phyloP scores from a whole-genome alignment of 2,797 vertebrate genomes.

The Spinibarbus caldwelli region DNA sequence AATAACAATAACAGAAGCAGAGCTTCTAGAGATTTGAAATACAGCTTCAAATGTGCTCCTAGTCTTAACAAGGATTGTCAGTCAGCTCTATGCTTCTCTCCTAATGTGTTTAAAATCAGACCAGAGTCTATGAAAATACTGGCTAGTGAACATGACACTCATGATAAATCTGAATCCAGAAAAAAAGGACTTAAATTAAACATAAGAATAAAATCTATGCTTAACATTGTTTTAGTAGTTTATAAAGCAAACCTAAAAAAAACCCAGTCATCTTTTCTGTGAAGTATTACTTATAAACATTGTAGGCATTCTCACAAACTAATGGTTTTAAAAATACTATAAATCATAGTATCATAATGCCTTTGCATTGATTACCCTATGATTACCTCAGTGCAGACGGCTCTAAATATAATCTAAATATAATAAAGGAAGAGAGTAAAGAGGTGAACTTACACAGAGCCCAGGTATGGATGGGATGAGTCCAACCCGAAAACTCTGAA shows the following conservation, averaged over 20 bases:
- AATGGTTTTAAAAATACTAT: background rate
- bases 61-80: background rate
- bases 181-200: background rate
- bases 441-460: slow-evolving; percentile 34
- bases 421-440: background rate
- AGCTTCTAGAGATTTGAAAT: background rate
- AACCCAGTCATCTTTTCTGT: background rate
- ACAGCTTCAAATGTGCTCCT: background rate
- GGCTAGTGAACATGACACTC: background rate
- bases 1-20: background rate
- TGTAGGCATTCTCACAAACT: background rate
- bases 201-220: background rate
- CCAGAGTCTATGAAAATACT: background rate
- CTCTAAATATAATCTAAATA: background rate
- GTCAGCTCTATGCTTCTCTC: background rate
- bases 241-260: background rate
- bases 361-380: background rate
- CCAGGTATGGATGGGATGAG: slow-evolving; percentile 1
- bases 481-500: background rate
- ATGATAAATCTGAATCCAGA: background rate
- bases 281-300: background rate
- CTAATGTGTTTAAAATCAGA: background rate
- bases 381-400: background rate
- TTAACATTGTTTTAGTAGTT: background rate
- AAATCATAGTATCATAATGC: background rate